Base-by-base conservation (phyloP, 1,140 invertebrate genomes). In the Helicoverpa armigera region DNA sequence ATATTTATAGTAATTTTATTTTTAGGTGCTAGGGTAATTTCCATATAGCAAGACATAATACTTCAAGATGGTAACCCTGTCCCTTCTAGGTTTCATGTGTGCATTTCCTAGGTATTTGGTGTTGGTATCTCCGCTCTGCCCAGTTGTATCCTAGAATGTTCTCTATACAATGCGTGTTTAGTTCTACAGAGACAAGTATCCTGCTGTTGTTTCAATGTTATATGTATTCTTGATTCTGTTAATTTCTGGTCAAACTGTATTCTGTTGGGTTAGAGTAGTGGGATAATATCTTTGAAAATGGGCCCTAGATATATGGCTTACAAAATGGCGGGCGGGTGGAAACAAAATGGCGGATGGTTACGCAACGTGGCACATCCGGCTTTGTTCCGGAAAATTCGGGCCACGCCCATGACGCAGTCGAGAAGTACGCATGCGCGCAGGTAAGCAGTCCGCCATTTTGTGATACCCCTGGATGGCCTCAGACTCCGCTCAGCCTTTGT, bases 41-140 rank as follows among this genome's bases (percentile, higher is more conserved):
- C 29, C 11, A 10, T 43, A 43, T 63, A 51, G 1, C 11, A 72
- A 72, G 69, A 72, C 69, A 72, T 72, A 29, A 72, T 61, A 50
- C 51, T 77, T 54, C 60, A 77, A 67, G 75, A 77, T 77, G 75
- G 75, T 65, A 43, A 77, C 75, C 75, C 75, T 77, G 9, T 67
- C 51, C 69, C 75, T 67, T 67, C 75, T 67, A 77, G 75, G 61
- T 77, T 54, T 54, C 48, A 53, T 67, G 75, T 77, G 75, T 77
- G 75, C 50, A 77, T 77, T 48, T 48, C 58, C 48, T 61, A 61
- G 60, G 73, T 75, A 48, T 35, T 75, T 75, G 73, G n/a, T 76
- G 73, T 76, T 51, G 56, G 73, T 76, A 43, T 76, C 67, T 51
- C 13, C 16, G 12, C 43, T 60, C 73, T 73, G 70, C 31, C 29